Conservation (phyloP, 2,888 invertebrate species). For the Octodonta nipae region DNA sequence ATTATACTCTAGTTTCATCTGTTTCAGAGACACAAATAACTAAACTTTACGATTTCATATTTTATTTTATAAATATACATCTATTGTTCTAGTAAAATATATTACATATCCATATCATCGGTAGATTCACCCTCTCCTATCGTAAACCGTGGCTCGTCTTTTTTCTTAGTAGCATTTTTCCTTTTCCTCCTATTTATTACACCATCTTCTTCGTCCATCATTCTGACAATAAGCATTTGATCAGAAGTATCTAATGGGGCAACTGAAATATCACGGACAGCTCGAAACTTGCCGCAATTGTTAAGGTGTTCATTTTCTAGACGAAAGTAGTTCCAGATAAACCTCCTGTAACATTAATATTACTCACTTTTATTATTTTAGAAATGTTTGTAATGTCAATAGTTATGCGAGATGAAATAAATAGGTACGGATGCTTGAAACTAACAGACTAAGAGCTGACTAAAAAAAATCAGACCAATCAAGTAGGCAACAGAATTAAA, state of each 20-base stretch:
- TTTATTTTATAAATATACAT: no score
- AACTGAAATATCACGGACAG: conserved; percentile 92
- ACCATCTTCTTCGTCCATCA: conserved; percentile 92
- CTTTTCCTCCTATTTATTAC: conserved; percentile 57
- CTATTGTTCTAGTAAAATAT: no score
- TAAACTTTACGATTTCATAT: no score
- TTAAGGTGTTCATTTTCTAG: conserved; percentile 98
- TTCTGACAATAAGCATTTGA: conserved; percentile 73
- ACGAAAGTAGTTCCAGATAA: conserved; percentile 99
- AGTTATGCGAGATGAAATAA: no score
- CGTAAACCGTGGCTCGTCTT: conserved; percentile 20
- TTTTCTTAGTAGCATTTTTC: conserved; percentile 35
- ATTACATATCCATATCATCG: conserved; percentile 33
- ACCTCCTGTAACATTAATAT: conserved; percentile 51
- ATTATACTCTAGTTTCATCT: no score
- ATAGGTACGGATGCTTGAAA: no score
- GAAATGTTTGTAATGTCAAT: no score
- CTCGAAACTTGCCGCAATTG: conserved; percentile 97
- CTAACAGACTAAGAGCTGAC: no score
- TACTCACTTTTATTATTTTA: no score
- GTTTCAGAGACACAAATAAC: no score
- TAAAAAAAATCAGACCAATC: no score
- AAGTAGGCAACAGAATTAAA: no score
- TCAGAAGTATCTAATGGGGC: conserved; percentile 88
- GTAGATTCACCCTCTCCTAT: conserved; percentile 32